These are phyloP conservation scores for Cercopithecus neglectus DNA, from an alignment of 2,797 vertebrate species.

Conservation along the genomic window DNA sequence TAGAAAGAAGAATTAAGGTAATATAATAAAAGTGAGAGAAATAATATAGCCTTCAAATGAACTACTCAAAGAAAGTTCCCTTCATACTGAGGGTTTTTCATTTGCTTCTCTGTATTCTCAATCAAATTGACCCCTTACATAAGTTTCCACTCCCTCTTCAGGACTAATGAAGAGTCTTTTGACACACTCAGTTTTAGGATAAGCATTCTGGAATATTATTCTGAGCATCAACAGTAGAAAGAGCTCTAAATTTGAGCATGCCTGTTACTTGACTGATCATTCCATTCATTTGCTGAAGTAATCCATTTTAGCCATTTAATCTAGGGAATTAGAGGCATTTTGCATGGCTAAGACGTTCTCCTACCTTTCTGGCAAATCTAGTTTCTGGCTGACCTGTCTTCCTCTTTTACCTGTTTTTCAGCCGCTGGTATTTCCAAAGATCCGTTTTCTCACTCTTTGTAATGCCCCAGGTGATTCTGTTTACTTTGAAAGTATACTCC, in stretches of 20 bases:
- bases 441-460: background rate
- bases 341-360: background rate
- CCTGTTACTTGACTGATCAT: background rate
- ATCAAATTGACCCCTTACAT: background rate
- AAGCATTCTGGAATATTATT: background rate
- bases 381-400: background rate
- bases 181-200: background rate
- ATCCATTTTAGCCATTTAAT: background rate
- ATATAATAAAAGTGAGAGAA: background rate
- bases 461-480: background rate
- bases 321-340: background rate
- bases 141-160: background rate
- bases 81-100: background rate
- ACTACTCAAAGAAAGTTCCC: background rate
- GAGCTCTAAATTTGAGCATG: background rate
- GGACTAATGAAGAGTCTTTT: background rate
- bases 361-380: background rate
- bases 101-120: background rate
- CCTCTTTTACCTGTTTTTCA: background rate
- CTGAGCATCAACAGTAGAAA: background rate
- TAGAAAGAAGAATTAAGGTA: background rate
- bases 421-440: background rate
- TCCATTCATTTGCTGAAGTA: background rate
- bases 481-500: background rate
- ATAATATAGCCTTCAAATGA: constrained; percentile 3